phyloP scores from a whole-genome alignment of 2,113 vertebrate genomes.

The Thunnus maccoyii region DNA sequence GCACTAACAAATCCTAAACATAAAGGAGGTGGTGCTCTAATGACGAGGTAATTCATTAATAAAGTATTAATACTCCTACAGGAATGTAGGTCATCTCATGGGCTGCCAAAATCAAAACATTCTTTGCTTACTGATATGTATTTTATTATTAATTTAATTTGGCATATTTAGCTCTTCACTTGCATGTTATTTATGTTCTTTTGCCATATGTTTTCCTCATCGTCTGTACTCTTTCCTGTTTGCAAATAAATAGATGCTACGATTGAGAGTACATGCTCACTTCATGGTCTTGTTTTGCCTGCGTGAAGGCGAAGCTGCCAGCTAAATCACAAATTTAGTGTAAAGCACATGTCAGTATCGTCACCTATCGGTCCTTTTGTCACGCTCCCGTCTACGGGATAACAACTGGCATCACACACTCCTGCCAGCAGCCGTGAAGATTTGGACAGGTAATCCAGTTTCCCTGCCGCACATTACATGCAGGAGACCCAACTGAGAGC shows the following conservation, averaged over 20 bases:
- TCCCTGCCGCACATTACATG: slow-evolving; percentile 28
- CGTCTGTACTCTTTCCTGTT: slow-evolving; percentile 5
- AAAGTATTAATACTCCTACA: background rate
- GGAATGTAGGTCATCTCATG: background rate
- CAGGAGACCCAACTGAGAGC: slow-evolving; percentile 19
- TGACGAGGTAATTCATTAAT: too few relatives aligned
- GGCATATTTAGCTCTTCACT: background rate
- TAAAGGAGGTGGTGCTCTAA: too few relatives aligned
- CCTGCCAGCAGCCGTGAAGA: slow-evolving; percentile 18
- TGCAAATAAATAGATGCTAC: slow-evolving; percentile 1
- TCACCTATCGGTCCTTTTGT: slow-evolving; percentile 3
- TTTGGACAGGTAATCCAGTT: slow-evolving; percentile 52
- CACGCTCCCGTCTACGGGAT: slow-evolving; percentile 19
- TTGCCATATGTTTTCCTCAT: slow-evolving; percentile 8
- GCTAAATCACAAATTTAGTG: slow-evolving; percentile 27
- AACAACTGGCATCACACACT: background rate
- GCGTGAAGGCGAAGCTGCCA: background rate
- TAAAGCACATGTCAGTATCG: slow-evolving; percentile 7
- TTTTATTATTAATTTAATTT: background rate
- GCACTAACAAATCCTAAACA: too few relatives aligned
- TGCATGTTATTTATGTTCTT: slow-evolving; percentile 14
- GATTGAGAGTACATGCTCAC: background rate
- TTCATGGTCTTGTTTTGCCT: slow-evolving; percentile 1
- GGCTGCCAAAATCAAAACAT: background rate
- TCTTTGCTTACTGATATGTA: background rate